Base-by-base conservation (phyloP, 2,888 invertebrate genomes). In the Napeogenes sylphis region DNA sequence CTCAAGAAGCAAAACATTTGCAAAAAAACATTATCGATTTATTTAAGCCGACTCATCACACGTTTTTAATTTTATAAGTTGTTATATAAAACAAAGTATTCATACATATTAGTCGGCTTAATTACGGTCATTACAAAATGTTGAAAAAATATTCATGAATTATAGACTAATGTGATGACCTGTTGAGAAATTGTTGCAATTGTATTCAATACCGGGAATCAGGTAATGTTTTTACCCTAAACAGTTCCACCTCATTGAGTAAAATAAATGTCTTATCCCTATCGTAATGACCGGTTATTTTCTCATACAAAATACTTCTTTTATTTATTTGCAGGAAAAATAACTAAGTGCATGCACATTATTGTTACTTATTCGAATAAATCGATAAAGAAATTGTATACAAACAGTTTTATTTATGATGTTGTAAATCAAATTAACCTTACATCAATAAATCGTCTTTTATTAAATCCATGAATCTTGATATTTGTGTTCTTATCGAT, bases 381-480 rank as follows among this genome's bases (percentile, higher is more conserved):
- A 5, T 51, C 5, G 6, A 51, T 51, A 51, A 12, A 21, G 12
- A 51, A 14, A 47, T 14, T 21, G 21, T 21, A 14, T 21, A 47
- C 47, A 8, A 3, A 21, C 21, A 30, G 30, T 51, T 51, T 8
- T 30, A 51, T 30, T 75, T 69, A 68, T 67, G 69, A 70, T 68
- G 69, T 71, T 74, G 73, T 70, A 73, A 74, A 75, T 75, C 73
- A 74, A 74, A 74, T 73, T 67, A 71, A 59, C 64, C 64, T 67
- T 65, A 70, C 71, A 70, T 73, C 72, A 71, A 71, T 72, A 67
- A 67, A 71, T 64, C 70, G 70, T 68, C 69, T 70, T 67, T 71
- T 72, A 73, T 73, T 73, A 72, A 76, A 76, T 68, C 68, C 57
- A 68, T 65, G 66, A 68, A 64, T 68, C 71, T 70, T 68, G 68